phyloP scores from a whole-genome alignment of 2,113 vertebrate species.

The Colistium nudipinnis region DNA sequence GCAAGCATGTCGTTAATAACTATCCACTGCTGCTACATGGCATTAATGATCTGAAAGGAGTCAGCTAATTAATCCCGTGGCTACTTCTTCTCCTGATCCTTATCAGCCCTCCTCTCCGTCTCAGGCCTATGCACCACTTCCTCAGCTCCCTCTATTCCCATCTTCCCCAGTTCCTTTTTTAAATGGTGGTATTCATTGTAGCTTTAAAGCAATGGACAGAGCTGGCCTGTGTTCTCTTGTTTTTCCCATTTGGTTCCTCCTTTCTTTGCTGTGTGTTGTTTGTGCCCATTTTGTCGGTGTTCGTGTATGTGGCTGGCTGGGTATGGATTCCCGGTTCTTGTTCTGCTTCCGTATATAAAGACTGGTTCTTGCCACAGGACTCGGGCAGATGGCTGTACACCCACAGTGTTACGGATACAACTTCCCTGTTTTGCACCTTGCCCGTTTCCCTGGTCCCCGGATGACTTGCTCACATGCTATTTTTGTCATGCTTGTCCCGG shows the following conservation, averaged over 20 bases:
- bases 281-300: background rate
- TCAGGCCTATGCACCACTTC: background rate
- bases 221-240: too few species aligned
- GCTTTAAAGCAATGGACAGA: background rate
- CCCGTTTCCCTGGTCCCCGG: background rate
- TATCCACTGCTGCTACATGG: conserved; percentile 38
- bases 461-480: too few species aligned
- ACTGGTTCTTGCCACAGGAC: background rate
- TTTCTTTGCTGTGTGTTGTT: background rate
- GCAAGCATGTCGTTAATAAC: conserved; percentile 30
- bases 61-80: conserved; percentile 58
- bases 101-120: conserved; percentile 1
- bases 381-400: background rate
- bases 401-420: background rate
- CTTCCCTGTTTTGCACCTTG: too few species aligned
- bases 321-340: background rate
- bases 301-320: background rate
- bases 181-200: too few species aligned
- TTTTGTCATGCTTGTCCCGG: too few species aligned
- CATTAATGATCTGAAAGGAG: conserved; percentile 48
- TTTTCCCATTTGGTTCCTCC: too few species aligned
- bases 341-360: background rate
- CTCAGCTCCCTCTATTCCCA: background rate
- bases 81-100: conserved; percentile 12
- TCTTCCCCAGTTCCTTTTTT: background rate